Evolutionary conservation across 2,888 invertebrate genomes (phyloP), one percentile per base, ranked within the genome.

Genomic region (Hermaeophaga mercurialis): DNA sequence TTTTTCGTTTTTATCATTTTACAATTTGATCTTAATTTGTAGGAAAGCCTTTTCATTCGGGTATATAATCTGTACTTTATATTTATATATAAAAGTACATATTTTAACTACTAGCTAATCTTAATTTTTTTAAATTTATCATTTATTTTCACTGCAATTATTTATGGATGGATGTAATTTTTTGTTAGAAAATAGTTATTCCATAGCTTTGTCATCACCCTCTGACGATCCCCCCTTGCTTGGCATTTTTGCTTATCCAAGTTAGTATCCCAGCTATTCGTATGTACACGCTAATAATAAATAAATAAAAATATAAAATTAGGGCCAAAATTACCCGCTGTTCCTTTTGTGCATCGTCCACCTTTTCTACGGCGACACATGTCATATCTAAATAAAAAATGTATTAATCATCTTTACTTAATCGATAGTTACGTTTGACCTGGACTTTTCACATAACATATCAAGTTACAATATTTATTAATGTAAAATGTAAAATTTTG

Each of bases 291-390:
- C 62, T 50, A 31, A 39, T n/a, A n/a, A n/a, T 57, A 38, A 53
- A 39, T 48, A 31, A 53, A 36, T 43, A 52, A 56, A 56, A 26
- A 38, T 45, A 45, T 46, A 55, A 52, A 55, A 55, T 45, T 54
- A 34, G 50, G 47, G 45, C 49, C 31, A 61, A 56, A 71, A 70
- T 89, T 94, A 95, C 95, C 95, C 83, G 95, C 95, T 81, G 95
- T 95, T 88, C 95, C 95, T 87, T 94, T 93, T 78, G 94, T 94
- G 86, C 95, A 95, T 84, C 94, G 90, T 80, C 94, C 94, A 82
- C 94, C 94, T 86, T 94, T 94, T 82, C 94, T 87, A 80, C 94
- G 88, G 77, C 95, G 90, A 86, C 95, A 95, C 94, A 95, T 94
- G 88, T 95, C 95, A 84, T 94, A 94, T 90, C 94, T 94, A 89